phyloP scores from a whole-genome alignment of 2,113 vertebrate genomes.

The Melanostigma gelatinosum region DNA sequence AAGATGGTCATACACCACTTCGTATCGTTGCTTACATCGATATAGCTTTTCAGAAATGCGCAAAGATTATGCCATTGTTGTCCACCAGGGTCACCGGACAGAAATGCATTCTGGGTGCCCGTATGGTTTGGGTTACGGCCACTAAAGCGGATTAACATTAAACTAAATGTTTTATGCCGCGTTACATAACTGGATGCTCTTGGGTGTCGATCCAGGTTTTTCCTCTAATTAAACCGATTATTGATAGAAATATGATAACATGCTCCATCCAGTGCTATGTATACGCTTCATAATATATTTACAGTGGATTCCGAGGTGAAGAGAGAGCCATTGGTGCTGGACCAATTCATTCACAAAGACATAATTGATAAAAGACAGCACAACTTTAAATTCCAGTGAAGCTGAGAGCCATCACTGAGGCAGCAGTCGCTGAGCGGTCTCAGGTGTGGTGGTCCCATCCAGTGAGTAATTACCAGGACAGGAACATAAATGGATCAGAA shows the following conservation, averaged over 20 bases:
- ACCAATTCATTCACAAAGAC: conserved; percentile 2
- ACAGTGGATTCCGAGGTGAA: neutral
- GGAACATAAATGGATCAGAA: neutral
- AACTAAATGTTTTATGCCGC: neutral
- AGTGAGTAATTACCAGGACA: neutral
- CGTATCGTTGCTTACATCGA: neutral
- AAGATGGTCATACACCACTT: conserved; percentile 8
- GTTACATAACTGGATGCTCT: neutral
- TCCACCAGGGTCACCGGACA: conserved; percentile 22
- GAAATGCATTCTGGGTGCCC: conserved; percentile 2
- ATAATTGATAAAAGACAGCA: conserved; percentile 7
- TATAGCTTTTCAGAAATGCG: conserved; percentile 8
- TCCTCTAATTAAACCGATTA: neutral
- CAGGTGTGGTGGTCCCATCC: neutral
- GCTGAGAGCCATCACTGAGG: neutral
- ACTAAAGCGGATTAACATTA: conserved; percentile 4
- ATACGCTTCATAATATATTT: neutral
- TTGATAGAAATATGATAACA: neutral
- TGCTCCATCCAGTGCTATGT: no score
- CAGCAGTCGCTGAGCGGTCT: neutral
- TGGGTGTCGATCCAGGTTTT: neutral
- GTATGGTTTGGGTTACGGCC: conserved; percentile 21
- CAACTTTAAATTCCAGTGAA: neutral
- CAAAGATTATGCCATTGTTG: neutral
- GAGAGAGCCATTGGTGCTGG: neutral